Percentiles rank a stretch among this genome's conserved stretches.
Evolutionary conservation across 1,140 invertebrate genomes (phyloP).

Genomic region (Scaptomyza montana): DNA sequence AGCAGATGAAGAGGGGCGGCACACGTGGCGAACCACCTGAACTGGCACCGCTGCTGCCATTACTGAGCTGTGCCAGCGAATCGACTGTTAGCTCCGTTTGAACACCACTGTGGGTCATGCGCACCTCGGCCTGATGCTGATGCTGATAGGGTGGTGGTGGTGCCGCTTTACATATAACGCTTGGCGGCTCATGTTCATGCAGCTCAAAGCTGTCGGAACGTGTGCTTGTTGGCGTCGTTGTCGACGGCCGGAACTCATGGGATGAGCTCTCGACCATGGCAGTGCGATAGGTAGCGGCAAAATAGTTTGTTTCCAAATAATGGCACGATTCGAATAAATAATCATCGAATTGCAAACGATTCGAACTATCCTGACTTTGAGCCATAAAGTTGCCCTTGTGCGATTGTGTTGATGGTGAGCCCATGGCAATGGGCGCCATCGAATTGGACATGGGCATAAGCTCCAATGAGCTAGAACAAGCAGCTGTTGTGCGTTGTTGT

Average conservation of each 20-base stretch:
- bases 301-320: slow-evolving; percentile 83
- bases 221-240: slow-evolving; percentile 66
- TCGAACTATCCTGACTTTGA: slow-evolving; percentile 34
- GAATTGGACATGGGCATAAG: slow-evolving; percentile 51
- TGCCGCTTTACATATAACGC: slow-evolving; percentile 74
- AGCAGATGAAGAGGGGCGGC: slow-evolving; percentile 79
- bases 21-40: slow-evolving; percentile 37
- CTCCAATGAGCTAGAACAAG: slow-evolving; percentile 59
- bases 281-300: slow-evolving; percentile 83
- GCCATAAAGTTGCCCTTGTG: slow-evolving; percentile 65
- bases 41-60: slow-evolving; percentile 39
- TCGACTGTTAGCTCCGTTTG: slow-evolving; percentile 77
- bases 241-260: slow-evolving; percentile 80
- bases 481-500: slow-evolving; percentile 35
- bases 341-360: slow-evolving; percentile 78
- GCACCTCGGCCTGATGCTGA: slow-evolving; percentile 50
- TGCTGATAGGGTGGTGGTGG: slow-evolving; percentile 30
- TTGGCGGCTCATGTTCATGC: slow-evolving; percentile 72
- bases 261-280: slow-evolving; percentile 83
- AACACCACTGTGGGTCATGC: slow-evolving; percentile 76
- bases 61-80: slow-evolving; percentile 64
- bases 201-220: slow-evolving; percentile 76
- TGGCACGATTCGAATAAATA: slow-evolving; percentile 83
- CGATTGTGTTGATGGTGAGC: slow-evolving; percentile 71
- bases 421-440: slow-evolving; percentile 53